Percentiles rank a stretch among this genome's conserved stretches.
Conservation (phyloP, 2,797 vertebrate species). For the Danio choprae region DNA sequence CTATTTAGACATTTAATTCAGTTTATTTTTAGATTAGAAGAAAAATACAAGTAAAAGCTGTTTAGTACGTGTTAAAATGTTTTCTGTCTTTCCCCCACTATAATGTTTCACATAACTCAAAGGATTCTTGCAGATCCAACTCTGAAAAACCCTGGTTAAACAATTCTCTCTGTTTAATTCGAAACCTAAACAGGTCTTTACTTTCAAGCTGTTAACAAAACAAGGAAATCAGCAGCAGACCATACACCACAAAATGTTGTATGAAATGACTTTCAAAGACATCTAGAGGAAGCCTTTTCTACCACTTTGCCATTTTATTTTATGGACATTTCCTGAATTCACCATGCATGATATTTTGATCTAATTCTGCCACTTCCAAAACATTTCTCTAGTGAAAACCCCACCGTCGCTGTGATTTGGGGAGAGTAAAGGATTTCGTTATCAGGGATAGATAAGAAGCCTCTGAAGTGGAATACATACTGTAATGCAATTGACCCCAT, state of each 20-base stretch:
- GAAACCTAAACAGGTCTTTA: background rate
- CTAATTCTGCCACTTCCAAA: constrained; percentile 20
- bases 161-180: background rate
- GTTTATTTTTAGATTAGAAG: too few species aligned
- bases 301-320: background rate
- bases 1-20: too few species aligned
- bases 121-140: background rate
- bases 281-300: background rate
- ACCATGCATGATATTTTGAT: constrained; percentile 26
- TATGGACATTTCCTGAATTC: constrained; percentile 11
- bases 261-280: background rate
- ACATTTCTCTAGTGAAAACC: constrained; percentile 40
- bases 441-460: constrained; percentile 59
- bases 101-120: background rate
- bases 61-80: background rate
- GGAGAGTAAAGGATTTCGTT: constrained; percentile 51
- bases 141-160: background rate
- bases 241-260: background rate
- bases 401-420: constrained; percentile 44
- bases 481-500: constrained; percentile 62
- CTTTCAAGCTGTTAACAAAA: constrained; percentile 13
- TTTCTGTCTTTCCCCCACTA: background rate
- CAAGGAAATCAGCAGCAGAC: background rate
- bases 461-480: constrained; percentile 62
- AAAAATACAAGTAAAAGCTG: background rate